Percentiles rank a stretch among this genome's conserved stretches.
Evolutionary conservation across 2,888 invertebrate species (phyloP).

Genomic region (Alentia gelatinosa): DNA sequence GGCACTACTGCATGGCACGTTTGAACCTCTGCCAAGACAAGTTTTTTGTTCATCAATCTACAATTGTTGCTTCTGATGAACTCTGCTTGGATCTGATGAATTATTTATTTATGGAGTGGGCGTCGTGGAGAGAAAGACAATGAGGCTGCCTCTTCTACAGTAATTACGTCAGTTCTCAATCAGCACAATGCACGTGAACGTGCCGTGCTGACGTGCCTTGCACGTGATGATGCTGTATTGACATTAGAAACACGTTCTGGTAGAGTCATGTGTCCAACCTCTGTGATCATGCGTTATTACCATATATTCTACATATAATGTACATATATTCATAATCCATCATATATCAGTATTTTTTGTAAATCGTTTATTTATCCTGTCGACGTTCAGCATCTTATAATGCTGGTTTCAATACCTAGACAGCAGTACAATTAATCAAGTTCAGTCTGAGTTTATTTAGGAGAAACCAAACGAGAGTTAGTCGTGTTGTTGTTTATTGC

Average conservation of each 20-base stretch:
- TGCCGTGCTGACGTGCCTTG: background rate
- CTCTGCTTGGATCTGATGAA: background rate
- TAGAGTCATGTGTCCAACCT: background rate
- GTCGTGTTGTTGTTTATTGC: too few species aligned
- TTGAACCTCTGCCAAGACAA: background rate
- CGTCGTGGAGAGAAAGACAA: background rate
- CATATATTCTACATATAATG: background rate
- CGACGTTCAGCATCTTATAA: too few species aligned
- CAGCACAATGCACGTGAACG: background rate
- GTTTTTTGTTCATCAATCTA: background rate
- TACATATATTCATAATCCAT: background rate
- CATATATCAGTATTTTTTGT: background rate
- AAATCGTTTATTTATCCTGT: too few species aligned
- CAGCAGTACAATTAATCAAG: too few species aligned
- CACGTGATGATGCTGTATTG: background rate
- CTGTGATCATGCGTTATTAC: background rate
- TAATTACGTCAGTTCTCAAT: background rate
- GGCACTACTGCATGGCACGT: too few species aligned
- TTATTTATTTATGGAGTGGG: background rate
- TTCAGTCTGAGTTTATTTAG: too few species aligned
- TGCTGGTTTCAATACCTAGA: too few species aligned
- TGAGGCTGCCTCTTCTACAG: background rate
- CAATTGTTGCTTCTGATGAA: background rate
- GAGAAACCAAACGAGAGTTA: too few species aligned
- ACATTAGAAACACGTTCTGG: background rate